Base-by-base conservation (phyloP, 2,888 invertebrate species). In the Phasia obesa region DNA sequence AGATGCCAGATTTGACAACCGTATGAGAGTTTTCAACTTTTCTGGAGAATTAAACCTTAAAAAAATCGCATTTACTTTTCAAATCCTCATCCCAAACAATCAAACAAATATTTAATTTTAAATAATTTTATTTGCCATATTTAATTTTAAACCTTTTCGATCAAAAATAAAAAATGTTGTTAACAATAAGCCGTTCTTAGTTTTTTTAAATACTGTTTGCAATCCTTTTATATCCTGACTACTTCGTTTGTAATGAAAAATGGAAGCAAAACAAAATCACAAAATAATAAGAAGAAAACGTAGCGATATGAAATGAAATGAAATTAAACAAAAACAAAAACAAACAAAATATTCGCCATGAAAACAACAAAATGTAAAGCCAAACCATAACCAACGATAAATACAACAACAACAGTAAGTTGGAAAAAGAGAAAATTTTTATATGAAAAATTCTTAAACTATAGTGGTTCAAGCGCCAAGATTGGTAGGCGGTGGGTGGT, bases 251-350 rank as follows among this genome's bases (percentile, higher is more conserved):
- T 62, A 70, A 59, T 78, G 78, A 83, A 77, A 77, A 69, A 57
- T 77, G 51, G 44, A 70, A 75, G 74, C 53, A 83, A 83, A 75
- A 83, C 79, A 85, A 81, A 85, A 79, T 73, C 65, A 59, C 49
- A 62, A 70, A 69, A 74, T 73, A 65, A 35, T 44, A 67, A 78
- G 31, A 73, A 64, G 51, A 51, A 71, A 71, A 65, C 64, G 49
- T 65, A 82, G 71, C 76, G 55, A 55, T 77, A 78, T 31, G 31
- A 60, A 67, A n/a, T n/a, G n/a, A n/a, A n/a, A n/a, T n/a, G n/a
- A n/a, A n/a, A n/a, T n/a, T n/a, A n/a, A n/a, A 23, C 47, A 64
- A 57, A 57, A 57, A 55, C 57, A 57, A 49, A 70, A 51, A 44
- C 59, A 59, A 64, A 70, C 47, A 71, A 75, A 44, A 65, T 44